phyloP scores from a whole-genome alignment of 2,888 invertebrate species.

The Andricus curvator region DNA sequence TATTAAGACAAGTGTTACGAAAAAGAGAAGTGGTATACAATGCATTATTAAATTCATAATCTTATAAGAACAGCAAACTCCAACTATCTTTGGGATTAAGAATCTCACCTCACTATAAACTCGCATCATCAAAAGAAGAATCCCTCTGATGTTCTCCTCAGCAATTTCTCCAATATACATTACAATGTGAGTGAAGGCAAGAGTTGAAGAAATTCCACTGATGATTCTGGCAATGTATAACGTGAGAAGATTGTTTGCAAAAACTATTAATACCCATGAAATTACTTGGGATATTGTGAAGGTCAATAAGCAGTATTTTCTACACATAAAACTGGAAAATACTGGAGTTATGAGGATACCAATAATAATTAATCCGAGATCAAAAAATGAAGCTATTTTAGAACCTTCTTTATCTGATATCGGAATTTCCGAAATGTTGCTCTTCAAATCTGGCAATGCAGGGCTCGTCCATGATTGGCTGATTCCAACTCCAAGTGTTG shows the following conservation, averaged over 20 bases:
- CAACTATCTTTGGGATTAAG: constrained; percentile 72
- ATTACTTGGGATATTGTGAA: constrained; percentile 61
- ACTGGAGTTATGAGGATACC: constrained; percentile 65
- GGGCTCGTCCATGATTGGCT: constrained; percentile 70
- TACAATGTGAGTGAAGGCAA: constrained; percentile 79
- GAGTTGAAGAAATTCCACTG: constrained; percentile 77
- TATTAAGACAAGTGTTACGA: constrained; percentile 82
- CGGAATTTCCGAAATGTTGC: constrained; percentile 60
- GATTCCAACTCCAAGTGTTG: constrained; percentile 67
- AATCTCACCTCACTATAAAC: constrained; percentile 78
- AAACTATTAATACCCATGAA: constrained; percentile 69
- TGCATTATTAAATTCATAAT: constrained; percentile 80
- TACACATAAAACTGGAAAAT: constrained; percentile 67
- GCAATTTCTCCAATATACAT: constrained; percentile 83
- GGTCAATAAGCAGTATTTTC: constrained; percentile 65
- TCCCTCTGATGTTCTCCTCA: constrained; percentile 80
- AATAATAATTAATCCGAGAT: constrained; percentile 66
- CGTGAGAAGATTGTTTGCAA: constrained; percentile 59
- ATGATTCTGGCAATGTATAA: constrained; percentile 77
- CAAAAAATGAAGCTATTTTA: constrained; percentile 70
- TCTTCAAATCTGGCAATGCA: constrained; percentile 66
- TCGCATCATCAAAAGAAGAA: constrained; percentile 80
- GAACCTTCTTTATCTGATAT: constrained; percentile 67
- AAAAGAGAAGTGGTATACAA: constrained; percentile 80
- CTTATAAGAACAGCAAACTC: constrained; percentile 78